phyloP scores from a whole-genome alignment of 92 coral and sea anemone genomes.

The Desmophyllum pertusum region DNA sequence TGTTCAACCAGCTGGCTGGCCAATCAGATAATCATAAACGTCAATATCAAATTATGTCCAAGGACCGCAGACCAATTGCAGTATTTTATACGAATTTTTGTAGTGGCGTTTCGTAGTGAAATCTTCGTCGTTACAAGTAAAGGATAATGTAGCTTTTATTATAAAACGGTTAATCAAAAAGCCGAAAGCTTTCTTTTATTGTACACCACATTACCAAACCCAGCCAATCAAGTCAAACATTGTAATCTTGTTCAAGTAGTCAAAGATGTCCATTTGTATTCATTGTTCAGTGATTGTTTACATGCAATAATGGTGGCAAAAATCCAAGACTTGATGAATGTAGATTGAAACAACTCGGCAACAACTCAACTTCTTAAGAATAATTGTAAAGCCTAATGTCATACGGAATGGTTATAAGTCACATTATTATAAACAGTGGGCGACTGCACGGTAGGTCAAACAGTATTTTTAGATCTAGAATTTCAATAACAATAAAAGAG shows the following conservation, averaged over 20 bases:
- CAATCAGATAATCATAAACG: neutral
- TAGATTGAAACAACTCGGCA: conserved; percentile 21
- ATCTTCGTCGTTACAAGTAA: neutral
- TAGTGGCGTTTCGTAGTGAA: neutral
- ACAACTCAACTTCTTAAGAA: conserved; percentile 4
- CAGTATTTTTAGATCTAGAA: conserved; percentile 32
- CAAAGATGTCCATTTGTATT: conserved; percentile 20
- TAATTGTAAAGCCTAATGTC: neutral
- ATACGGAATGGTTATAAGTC: neutral
- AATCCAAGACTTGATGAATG: conserved; percentile 34
- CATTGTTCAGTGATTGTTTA: conserved; percentile 35
- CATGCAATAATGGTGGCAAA: conserved; percentile 46
- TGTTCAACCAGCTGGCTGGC: conserved; percentile 32
- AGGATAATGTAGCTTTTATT: neutral
- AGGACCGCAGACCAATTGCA: neutral
- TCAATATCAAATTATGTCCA: neutral
- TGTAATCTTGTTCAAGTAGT: conserved; percentile 25
- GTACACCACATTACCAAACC: neutral
- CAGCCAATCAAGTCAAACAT: neutral
- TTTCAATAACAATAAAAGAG: conserved; percentile 18
- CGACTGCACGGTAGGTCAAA: neutral
- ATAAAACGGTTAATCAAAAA: neutral
- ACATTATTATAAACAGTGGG: neutral
- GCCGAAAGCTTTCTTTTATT: neutral
- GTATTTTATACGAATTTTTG: neutral